A percentile compares a stretch with the other conserved stretches of the same genome.
Conservation (phyloP, 2,888 invertebrate genomes). For the Eupithecia centaureata region DNA sequence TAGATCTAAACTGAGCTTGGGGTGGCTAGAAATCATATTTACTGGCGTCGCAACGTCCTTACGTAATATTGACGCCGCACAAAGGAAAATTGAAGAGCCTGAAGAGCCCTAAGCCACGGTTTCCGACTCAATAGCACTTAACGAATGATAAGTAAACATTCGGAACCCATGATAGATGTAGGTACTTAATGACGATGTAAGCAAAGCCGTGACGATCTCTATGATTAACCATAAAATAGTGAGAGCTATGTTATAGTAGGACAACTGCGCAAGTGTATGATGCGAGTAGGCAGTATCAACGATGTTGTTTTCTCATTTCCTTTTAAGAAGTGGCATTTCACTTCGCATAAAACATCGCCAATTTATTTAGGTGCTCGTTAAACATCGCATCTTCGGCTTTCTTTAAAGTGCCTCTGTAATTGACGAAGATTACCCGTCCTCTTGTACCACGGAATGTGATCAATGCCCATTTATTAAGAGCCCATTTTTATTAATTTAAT, state of each 20-base stretch:
- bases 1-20: conserved; percentile 33
- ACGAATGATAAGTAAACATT: conserved; percentile 66
- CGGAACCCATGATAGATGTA: conserved; percentile 49
- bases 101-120: conserved; percentile 64
- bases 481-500: no score
- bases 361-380: conserved; percentile 41
- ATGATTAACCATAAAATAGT: conserved; percentile 29
- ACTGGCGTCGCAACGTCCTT: conserved; percentile 50
- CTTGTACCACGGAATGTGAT: conserved; percentile 17
- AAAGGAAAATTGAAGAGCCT: conserved; percentile 65
- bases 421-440: conserved; percentile 27
- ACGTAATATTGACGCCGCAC: conserved; percentile 60
- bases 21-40: conserved; percentile 39
- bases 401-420: conserved; percentile 32
- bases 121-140: conserved; percentile 65
- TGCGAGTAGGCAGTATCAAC: conserved; percentile 31
- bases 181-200: conserved; percentile 52
- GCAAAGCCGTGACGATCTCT: conserved; percentile 52
- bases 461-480: conserved; percentile 11
- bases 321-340: conserved; percentile 49
- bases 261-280: conserved; percentile 16
- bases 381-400: conserved; percentile 35
- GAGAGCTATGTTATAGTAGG: conserved; percentile 30
- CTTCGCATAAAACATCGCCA: conserved; percentile 37
- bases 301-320: conserved; percentile 56